Percentiles rank a stretch among this genome's conserved stretches.
phyloP scores from a whole-genome alignment of 2,113 vertebrate genomes.

The Ochotona princeps region DNA sequence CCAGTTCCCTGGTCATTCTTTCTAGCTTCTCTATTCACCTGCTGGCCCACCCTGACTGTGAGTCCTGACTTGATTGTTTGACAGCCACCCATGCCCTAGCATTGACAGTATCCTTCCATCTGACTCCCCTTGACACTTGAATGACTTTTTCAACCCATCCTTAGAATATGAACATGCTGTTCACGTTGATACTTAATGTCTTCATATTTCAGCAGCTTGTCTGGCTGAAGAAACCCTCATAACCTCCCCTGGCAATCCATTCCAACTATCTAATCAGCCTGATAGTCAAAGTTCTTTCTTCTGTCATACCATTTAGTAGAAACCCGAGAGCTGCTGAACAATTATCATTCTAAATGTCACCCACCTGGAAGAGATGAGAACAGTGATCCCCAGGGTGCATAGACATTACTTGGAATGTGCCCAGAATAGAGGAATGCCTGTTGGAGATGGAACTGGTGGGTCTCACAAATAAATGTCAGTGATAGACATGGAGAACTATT shows the following conservation, averaged over 20 bases:
- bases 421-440: slow-evolving; percentile 60
- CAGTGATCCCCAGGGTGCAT: background rate
- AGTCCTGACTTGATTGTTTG: slow-evolving; percentile 25
- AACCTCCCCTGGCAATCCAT: slow-evolving; percentile 69
- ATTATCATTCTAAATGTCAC: slow-evolving; percentile 77
- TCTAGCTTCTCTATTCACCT: slow-evolving; percentile 43
- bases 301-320: slow-evolving; percentile 68
- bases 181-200: slow-evolving; percentile 55
- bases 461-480: background rate
- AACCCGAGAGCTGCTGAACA: slow-evolving; percentile 44
- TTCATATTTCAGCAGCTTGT: slow-evolving; percentile 74
- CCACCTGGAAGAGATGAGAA: slow-evolving; percentile 60
- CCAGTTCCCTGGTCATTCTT: slow-evolving; percentile 35
- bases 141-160: slow-evolving; percentile 54
- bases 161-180: slow-evolving; percentile 59
- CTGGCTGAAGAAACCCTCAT: slow-evolving; percentile 60
- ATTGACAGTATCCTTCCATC: slow-evolving; percentile 38
- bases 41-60: background rate
- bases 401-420: slow-evolving; percentile 31
- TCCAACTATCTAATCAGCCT: slow-evolving; percentile 68
- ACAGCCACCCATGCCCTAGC: slow-evolving; percentile 53
- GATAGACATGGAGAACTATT: background rate
- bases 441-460: slow-evolving; percentile 15
- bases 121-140: slow-evolving; percentile 46
- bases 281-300: slow-evolving; percentile 73